Base-by-base conservation (phyloP, 2,888 invertebrate species). In the Drosophila multiciliata region DNA sequence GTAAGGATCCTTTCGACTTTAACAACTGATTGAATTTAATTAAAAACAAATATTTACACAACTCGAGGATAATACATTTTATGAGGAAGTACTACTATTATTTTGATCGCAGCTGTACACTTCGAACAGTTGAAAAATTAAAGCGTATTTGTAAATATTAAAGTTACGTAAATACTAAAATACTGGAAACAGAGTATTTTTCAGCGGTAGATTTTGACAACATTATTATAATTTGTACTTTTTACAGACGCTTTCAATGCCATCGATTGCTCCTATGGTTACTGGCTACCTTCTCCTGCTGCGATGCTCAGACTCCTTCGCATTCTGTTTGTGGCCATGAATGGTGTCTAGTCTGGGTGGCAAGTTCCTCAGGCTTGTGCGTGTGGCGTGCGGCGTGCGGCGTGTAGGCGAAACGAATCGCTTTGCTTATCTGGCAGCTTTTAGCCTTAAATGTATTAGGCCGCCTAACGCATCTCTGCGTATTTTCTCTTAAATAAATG, bases 401-500 rank as follows among this genome's bases (percentile, higher is more conserved):
- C 12, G 75, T 38, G 61, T 61, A 74, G 71, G 70, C 17, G n/a
- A 23, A 33, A 17, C 62, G 17, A 62, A 35, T 50, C 35, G 29
- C 54, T 42, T 69, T 59, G 63, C 66, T 75, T 76, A 45, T 63
- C 57, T 50, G 70, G 45, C 55, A 59, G 77, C 52, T 69, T 82
- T 75, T 40, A 65, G 60, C 54, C 54, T 78, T 77, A 77, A 74
- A 72, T 72, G 74, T 62, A 78, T 82, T 73, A 79, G 60, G 78
- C 61, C 55, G 80, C 66, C 74, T 76, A 72, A 70, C 75, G 81
- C 78, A 68, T 67, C 73, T 71, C 62, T 65, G 75, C 72, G 61
- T 73, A 69, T 68, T 73, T 86, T 66, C 72, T 68, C 74, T 80
- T 86, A 80, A 86, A 86, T 80, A 86, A 86, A 80, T 83, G 89